These are phyloP conservation scores for Andricus curvator DNA, from an alignment of 2,888 invertebrate genomes.

Conservation along the genomic window DNA sequence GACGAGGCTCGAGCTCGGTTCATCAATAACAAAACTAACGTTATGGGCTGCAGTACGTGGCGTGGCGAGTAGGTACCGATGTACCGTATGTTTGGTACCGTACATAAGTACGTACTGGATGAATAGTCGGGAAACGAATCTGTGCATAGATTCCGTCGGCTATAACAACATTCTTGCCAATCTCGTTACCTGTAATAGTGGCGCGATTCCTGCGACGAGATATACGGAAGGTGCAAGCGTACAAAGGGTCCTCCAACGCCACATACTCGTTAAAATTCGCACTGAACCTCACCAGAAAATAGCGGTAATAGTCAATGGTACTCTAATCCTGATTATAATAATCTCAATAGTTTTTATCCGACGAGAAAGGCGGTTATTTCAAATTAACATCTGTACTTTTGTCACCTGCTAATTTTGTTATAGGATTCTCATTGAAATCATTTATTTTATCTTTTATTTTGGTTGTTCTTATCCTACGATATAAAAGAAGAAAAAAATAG, in stretches of 20 bases:
- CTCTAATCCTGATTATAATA: background rate
- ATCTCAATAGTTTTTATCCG: background rate
- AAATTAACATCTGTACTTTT: background rate
- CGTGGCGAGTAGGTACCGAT: background rate
- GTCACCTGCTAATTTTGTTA: background rate
- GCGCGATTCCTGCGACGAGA: slow-evolving; percentile 48
- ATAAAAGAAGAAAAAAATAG: too few species aligned
- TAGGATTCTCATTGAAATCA: background rate
- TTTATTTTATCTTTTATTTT: background rate
- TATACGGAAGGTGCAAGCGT: slow-evolving; percentile 20
- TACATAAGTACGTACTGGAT: slow-evolving; percentile 21
- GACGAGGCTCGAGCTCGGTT: slow-evolving; percentile 51
- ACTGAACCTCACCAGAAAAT: background rate
- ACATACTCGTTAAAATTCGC: slow-evolving; percentile 41
- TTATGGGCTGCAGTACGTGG: slow-evolving; percentile 40
- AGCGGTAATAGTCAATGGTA: background rate
- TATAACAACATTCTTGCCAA: slow-evolving; percentile 54
- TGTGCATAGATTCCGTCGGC: slow-evolving; percentile 50
- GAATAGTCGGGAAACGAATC: slow-evolving; percentile 53
- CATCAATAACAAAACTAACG: slow-evolving; percentile 62
- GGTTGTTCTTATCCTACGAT: too few species aligned
- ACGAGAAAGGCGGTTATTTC: background rate
- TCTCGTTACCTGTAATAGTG: slow-evolving; percentile 57
- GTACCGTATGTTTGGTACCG: slow-evolving; percentile 16
- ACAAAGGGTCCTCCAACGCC: slow-evolving; percentile 36